Evolutionary conservation across 2,888 invertebrate species (phyloP), one percentile per base, ranked within the genome.

Genomic region (Laothoe populi): DNA sequence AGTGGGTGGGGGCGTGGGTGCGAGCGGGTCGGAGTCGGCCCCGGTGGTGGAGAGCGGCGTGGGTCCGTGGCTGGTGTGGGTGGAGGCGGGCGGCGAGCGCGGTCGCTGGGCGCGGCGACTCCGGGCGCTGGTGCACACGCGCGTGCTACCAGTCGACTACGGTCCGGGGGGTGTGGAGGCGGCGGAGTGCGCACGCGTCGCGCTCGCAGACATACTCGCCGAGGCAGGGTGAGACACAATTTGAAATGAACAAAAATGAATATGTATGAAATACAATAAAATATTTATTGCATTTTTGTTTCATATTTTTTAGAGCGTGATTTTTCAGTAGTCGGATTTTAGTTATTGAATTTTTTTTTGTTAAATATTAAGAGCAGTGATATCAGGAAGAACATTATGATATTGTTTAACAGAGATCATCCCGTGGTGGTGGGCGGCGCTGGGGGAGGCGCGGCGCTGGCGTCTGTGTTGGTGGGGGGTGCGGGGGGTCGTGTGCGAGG

Each of bases 401-500:
- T 42, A 16, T 16, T 16, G 42, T 70, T 71, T 38, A 11, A 31
- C 16, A 7, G 64, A 4, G 10, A 40, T 21, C 35, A 35, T n/a
- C 8, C 64, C 44, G 64, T 71, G 61, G 57, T 71, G 61, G 65
- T 57, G 73, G 76, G 82, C 67, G 84, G 83, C 23, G 75, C 67
- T 64, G 82, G 79, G 64, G 80, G 81, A 79, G 35, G 69, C 76
- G 60, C 58, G 19, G 70, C 64, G 64, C 72, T 71, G 70, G 69
- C 73, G 70, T 70, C 19, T 68, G 70, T 58, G 69, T 62, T 46
- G 64, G 70, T 57, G 67, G 70, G 21, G 64, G 48, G 65, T 71
- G 62, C 72, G 77, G 82, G 66, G 84, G 84, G 19, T 76, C 67
- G 65, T 81, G 80, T 65, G 81, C 77, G 67, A 63, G 82, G 79